phyloP scores from a whole-genome alignment of 2,113 vertebrate genomes.

The Xenus cinereus region DNA sequence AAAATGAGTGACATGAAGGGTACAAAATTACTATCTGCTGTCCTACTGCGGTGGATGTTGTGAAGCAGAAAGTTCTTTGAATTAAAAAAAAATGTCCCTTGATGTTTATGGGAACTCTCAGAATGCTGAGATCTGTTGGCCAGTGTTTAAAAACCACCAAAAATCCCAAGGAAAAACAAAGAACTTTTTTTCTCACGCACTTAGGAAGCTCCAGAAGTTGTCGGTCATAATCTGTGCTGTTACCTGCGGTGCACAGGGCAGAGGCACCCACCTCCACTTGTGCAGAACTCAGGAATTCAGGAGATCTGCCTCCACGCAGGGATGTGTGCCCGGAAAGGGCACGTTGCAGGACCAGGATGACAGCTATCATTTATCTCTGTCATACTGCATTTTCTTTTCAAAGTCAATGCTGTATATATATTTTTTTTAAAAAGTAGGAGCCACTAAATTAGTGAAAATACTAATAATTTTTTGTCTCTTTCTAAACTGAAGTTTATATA shows the following conservation, averaged over 20 bases:
- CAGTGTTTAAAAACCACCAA: neutral
- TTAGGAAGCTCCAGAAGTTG: neutral
- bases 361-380: neutral
- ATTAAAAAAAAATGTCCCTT: neutral
- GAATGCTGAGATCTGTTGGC: neutral
- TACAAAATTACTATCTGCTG: neutral
- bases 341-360: neutral
- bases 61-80: neutral
- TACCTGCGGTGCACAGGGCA: neutral
- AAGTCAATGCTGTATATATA: neutral
- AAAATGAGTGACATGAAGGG: neutral
- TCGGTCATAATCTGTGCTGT: neutral
- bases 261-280: neutral
- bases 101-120: neutral
- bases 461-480: neutral
- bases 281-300: neutral
- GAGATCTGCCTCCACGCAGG: neutral
- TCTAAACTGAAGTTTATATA: neutral
- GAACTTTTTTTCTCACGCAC: neutral
- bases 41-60: neutral
- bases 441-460: neutral
- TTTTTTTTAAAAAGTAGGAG: no score
- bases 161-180: neutral
- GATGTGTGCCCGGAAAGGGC: neutral
- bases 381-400: neutral